Evolutionary conservation across 2,888 invertebrate species (phyloP), one percentile per base, ranked within the genome.

Genomic region (Heliconius charithonia): DNA sequence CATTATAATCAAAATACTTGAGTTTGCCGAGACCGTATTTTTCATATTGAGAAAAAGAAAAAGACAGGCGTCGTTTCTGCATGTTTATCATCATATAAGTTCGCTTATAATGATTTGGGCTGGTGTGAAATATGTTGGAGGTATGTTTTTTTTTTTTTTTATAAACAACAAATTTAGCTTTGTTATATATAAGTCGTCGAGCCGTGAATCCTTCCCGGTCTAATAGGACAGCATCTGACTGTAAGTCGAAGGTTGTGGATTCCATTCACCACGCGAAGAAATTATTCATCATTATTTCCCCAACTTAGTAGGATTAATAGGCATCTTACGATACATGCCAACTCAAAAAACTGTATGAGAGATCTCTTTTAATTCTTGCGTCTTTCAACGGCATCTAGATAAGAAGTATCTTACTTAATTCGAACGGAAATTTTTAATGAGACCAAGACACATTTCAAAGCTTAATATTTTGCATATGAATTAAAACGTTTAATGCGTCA

Each of bases 21-120:
- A 97, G 87, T 89, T 97, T 3, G 84, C 95, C 0, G 97, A 97
- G 88, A 97, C 97, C 0, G 87, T 96, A 7, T 96, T 97, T 88
- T 97, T 97, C 86, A 91, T 97, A 22, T 87, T 97, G 83, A 95
- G 97, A 80, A 97, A 97, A 89, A 97, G 96, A 87, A 93, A 96
- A 80, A 95, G 95, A 69, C 97, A 97, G 91, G 96, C 97, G 10
- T 96, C 97, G 0, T 96, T 96, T 81, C 91, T 97, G 70, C 97
- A 97, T 84, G 91, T 97, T 3, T 97, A 97, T 86, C 97, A 97
- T 90, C 97, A 97, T 83, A 90, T 95, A 73, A 94, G 96, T 73
- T 95, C 97, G 0, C 87, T 96, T 59, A 86, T 95, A 19, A 91
- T 97, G 4, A 88, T 96, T 0, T 97, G 97, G 96, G 83, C 95